A percentile compares a stretch with the other conserved stretches of the same genome.
These are phyloP conservation scores for Brenthis hecate DNA, from an alignment of 2,888 invertebrate species.

Conservation along the genomic window DNA sequence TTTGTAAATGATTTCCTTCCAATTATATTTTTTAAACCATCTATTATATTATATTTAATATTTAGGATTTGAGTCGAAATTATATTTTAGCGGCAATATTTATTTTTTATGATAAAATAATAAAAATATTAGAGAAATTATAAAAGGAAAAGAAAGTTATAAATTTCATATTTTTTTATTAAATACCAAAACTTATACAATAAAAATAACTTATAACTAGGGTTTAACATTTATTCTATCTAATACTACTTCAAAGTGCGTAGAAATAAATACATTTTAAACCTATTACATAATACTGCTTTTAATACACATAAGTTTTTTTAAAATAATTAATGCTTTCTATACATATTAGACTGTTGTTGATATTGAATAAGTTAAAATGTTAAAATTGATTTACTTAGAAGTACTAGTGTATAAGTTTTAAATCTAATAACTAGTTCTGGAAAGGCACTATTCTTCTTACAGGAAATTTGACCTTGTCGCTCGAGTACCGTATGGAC, in stretches of 20 bases:
- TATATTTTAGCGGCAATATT: background rate
- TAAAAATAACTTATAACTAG: conserved; percentile 69
- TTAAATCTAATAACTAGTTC: conserved; percentile 28
- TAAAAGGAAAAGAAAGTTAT: conserved; percentile 19
- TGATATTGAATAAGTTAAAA: conserved; percentile 12
- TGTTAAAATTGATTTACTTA: conserved; percentile 20
- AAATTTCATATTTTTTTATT: conserved; percentile 52
- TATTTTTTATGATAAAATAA: background rate
- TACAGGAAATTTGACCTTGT: conserved; percentile 47
- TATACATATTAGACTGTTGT: conserved; percentile 8
- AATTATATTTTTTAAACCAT: no score
- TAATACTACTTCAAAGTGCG: conserved; percentile 55
- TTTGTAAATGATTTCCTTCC: no score
- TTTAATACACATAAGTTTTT: conserved; percentile 19
- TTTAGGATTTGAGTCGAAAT: background rate
- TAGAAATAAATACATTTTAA: conserved; percentile 48
- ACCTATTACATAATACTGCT: conserved; percentile 22
- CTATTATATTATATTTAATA: no score
- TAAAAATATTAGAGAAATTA: background rate
- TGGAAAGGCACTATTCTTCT: conserved; percentile 79
- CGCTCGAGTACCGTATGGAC: background rate
- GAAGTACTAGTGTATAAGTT: conserved; percentile 31
- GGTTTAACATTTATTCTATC: conserved; percentile 64
- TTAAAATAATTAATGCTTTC: conserved; percentile 13
- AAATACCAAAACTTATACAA: conserved; percentile 62